Evolutionary conservation across 2,797 vertebrate genomes (phyloP).

Genomic region (Darevskia mixta): DNA sequence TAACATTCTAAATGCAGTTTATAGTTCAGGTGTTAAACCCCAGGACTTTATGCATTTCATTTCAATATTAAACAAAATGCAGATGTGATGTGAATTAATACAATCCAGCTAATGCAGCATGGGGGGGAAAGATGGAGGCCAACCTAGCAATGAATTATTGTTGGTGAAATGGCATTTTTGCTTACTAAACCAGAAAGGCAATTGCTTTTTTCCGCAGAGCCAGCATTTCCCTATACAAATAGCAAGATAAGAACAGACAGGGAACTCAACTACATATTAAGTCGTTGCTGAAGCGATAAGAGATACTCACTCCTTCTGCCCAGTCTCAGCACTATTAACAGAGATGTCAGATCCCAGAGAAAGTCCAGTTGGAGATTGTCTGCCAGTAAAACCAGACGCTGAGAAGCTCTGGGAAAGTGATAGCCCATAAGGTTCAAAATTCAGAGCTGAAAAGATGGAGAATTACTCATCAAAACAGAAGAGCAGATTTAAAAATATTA

Average conservation of each 20-base stretch:
- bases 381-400: slow-evolving; percentile 85
- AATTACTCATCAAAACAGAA: slow-evolving; percentile 5
- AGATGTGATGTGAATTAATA: neutral
- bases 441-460: slow-evolving; percentile 83
- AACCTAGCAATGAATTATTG: neutral
- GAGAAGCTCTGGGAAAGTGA: slow-evolving; percentile 88
- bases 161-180: neutral
- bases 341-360: slow-evolving; percentile 92
- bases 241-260: neutral
- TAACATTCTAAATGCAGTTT: neutral
- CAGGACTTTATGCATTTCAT: neutral
- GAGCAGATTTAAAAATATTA: neutral
- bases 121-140: too few relatives aligned
- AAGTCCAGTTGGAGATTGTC: slow-evolving; percentile 90
- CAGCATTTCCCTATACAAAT: neutral
- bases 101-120: neutral
- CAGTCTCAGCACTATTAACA: slow-evolving; percentile 87
- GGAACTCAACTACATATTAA: neutral
- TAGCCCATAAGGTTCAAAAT: slow-evolving; percentile 92
- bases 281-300: neutral
- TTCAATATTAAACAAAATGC: neutral
- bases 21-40: neutral
- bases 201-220: neutral
- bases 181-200: accelerated
- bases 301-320: slow-evolving; percentile 88